Evolutionary conservation across 2,888 invertebrate genomes (phyloP).

Genomic region (Drosophila kambysellisi): DNA sequence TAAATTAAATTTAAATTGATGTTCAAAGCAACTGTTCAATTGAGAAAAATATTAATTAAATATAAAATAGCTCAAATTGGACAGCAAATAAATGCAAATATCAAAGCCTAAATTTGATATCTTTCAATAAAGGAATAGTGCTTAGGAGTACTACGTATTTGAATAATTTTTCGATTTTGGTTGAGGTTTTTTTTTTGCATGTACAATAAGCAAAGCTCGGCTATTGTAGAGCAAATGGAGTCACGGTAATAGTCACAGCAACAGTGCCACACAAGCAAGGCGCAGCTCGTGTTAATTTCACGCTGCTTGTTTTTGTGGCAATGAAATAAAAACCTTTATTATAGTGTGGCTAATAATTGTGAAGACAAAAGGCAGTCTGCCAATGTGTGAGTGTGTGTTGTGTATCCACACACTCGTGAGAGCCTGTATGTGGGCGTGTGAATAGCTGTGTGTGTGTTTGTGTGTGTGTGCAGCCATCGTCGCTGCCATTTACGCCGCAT

Average conservation of each 20-base stretch:
- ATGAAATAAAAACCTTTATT: conserved; percentile 67
- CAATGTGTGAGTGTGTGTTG: conserved; percentile 1
- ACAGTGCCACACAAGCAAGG: conserved; percentile 10
- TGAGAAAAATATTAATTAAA: background rate
- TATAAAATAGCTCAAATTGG: background rate
- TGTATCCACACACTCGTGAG: background rate
- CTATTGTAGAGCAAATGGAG: background rate
- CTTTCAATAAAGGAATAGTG: background rate
- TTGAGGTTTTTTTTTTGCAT: background rate
- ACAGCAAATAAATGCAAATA: background rate
- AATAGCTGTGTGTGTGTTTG: conserved; percentile 4
- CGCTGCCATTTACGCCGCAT: conserved; percentile 57
- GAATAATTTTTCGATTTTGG: background rate
- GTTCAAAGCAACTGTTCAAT: background rate
- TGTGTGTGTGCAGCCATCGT: conserved; percentile 39
- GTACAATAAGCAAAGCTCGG: background rate
- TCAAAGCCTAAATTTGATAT: background rate
- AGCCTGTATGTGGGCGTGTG: conserved; percentile 4
- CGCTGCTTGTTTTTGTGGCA: conserved; percentile 53
- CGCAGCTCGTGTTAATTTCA: conserved; percentile 42
- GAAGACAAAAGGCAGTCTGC: conserved; percentile 40
- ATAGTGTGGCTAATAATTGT: conserved; percentile 60
- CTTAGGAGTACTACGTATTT: background rate
- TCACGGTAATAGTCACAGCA: conserved; percentile 22
- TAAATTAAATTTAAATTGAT: too few species aligned